Evolutionary conservation across 2,888 invertebrate species (phyloP).

Genomic region (Pollenia amentaria): DNA sequence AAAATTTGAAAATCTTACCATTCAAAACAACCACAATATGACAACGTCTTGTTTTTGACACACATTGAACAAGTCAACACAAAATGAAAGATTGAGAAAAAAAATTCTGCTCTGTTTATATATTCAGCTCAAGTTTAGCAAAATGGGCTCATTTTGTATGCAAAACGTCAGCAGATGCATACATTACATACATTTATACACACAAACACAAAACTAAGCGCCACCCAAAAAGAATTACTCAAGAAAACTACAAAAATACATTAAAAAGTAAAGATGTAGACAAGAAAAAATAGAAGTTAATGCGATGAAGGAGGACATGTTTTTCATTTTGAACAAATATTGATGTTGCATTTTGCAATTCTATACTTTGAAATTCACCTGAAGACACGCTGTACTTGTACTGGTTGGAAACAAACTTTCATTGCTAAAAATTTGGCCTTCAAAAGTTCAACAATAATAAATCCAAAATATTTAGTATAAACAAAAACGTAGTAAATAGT

Average conservation of each 20-base stretch:
- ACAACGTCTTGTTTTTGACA: conserved; percentile 7
- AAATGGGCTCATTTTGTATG: conserved; percentile 66
- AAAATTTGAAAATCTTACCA: neutral
- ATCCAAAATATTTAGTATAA: conserved; percentile 48
- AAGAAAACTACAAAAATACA: conserved; percentile 18
- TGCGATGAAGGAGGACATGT: neutral
- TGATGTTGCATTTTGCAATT: conserved; percentile 37
- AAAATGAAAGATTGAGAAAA: neutral
- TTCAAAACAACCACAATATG: neutral
- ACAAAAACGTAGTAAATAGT: conserved; percentile 33
- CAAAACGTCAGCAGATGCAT: conserved; percentile 69
- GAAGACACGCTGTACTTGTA: conserved; percentile 43
- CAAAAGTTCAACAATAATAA: conserved; percentile 61
- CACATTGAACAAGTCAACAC: conserved; percentile 15
- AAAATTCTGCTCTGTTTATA: conserved; percentile 28
- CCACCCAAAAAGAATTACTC: neutral
- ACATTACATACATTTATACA: conserved; percentile 1
- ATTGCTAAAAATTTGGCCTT: conserved; percentile 68
- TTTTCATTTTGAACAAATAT: conserved; percentile 49
- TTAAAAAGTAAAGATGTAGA: conserved; percentile 17
- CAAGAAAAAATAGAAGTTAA: neutral
- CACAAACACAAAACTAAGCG: neutral
- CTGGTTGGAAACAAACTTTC: conserved; percentile 46
- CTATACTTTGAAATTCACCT: conserved; percentile 48
- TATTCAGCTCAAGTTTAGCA: conserved; percentile 64